phyloP scores from a whole-genome alignment of 1,140 invertebrate species.

The Megalopta genalis region DNA sequence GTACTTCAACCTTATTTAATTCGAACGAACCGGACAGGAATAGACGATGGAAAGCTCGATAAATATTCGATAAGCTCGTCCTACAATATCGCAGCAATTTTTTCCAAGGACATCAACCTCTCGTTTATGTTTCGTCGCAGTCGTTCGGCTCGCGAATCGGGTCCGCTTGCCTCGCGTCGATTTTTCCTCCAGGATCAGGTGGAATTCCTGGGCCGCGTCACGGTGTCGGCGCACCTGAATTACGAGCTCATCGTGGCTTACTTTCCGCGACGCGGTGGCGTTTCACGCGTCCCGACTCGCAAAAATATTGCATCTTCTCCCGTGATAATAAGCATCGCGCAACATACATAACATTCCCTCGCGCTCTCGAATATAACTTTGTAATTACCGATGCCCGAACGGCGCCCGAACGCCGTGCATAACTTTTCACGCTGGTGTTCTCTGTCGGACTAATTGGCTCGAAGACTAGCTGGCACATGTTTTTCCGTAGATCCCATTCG shows the following conservation, averaged over 20 bases:
- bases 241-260: slow-evolving; percentile 1
- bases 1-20: too few relatives aligned
- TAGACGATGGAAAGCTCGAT: too few relatives aligned
- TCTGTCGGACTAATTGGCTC: slow-evolving; percentile 17
- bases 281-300: slow-evolving; percentile 14
- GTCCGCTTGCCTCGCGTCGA: background rate
- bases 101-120: too few relatives aligned
- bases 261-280: background rate
- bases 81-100: too few relatives aligned
- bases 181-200: background rate
- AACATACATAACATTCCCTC: background rate
- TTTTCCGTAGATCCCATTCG: background rate
- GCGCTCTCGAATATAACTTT: background rate
- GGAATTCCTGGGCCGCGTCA: slow-evolving; percentile 7
- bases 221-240: slow-evolving; percentile 1
- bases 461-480: background rate
- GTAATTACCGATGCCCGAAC: slow-evolving; percentile 28
- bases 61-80: too few relatives aligned
- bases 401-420: background rate
- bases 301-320: slow-evolving; percentile 19
- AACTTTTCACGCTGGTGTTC: background rate
- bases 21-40: too few relatives aligned
- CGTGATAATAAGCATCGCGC: slow-evolving; percentile 12
- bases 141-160: too few relatives aligned
- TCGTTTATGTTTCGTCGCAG: too few relatives aligned